phyloP scores from a whole-genome alignment of 2,113 vertebrate species.

The Dicentrarchus labrax region DNA sequence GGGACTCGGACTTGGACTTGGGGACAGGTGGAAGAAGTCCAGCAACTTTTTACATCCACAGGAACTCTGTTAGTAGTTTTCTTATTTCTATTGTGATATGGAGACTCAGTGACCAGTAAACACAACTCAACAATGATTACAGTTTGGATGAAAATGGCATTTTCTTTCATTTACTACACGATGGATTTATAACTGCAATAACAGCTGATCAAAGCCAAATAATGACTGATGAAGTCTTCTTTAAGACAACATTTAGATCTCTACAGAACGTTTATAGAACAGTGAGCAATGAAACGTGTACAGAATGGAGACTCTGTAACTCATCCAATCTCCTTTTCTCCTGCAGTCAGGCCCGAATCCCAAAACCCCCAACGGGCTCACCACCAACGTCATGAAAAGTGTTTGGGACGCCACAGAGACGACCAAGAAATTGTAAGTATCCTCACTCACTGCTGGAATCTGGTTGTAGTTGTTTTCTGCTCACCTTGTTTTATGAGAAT shows the following conservation, averaged over 20 bases:
- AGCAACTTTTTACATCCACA: background rate
- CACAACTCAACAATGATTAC: too few relatives aligned
- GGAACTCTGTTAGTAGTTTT: slow-evolving; percentile 22
- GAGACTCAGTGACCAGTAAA: too few relatives aligned
- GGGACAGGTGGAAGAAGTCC: background rate
- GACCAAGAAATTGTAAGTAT: slow-evolving; percentile 89
- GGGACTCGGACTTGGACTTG: slow-evolving; percentile 17
- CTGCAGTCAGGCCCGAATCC: slow-evolving; percentile 77
- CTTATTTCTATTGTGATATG: background rate
- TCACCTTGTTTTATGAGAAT: too few relatives aligned
- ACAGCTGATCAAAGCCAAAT: too few relatives aligned
- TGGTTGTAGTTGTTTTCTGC: background rate
- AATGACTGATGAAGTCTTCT: background rate
- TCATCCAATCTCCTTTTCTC: slow-evolving; percentile 23
- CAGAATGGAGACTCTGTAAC: background rate
- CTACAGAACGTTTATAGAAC: background rate
- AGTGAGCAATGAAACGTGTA: too few relatives aligned
- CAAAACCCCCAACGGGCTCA: slow-evolving; percentile 85
- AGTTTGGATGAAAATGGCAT: too few relatives aligned
- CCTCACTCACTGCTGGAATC: fast-evolving
- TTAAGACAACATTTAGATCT: background rate
- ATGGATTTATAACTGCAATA: too few relatives aligned
- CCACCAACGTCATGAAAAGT: slow-evolving; percentile 83
- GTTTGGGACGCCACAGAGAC: slow-evolving; percentile 83
- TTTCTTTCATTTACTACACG: too few relatives aligned